Base-by-base conservation (phyloP, 2,797 vertebrate genomes). In the Thaleichthys pacificus region DNA sequence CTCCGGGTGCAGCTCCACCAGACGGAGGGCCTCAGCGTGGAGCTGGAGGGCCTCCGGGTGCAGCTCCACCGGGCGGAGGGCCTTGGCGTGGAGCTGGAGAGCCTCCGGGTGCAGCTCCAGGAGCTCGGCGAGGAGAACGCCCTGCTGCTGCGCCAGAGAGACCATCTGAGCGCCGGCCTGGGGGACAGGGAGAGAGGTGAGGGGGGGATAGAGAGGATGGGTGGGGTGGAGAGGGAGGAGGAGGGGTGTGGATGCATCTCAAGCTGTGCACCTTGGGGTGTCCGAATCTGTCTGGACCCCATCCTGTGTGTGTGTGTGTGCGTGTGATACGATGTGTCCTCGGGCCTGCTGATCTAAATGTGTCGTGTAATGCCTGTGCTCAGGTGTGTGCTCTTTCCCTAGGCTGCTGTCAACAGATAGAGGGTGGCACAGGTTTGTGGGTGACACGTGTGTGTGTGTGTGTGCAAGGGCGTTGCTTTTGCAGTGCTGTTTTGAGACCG, bases 111-210 rank as follows among this genome's bases (percentile, higher is more conserved):
- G 62, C 95, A 93, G 80, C 89, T 97, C 70, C 94, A 93, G 77
- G 92, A 92, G 76, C 92, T 95, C 2, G 85, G 85, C 0, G 94
- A 92, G 80, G 95, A 96, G 80, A 91, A 95, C 21, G 0, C 85
- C 0, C 61, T 83, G 4, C 79, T 95, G 19, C 75, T 84, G 17
- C 89, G 85, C 9, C 93, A 93, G 75, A 94, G 92, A 77, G 93
- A 95, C 61, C 90, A 89, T 11, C 84, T 93, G 28, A 83, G 91
- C 0, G 82, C 86, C 0, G 91, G 82, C 0, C 90, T 95, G 0
- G 91, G 90, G 5, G 94, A 95, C 35, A 85, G 90, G 21, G 95
- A 96, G 78, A 91, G 90, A 74, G 95, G 96, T 97, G 72, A 91
- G 91, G 2, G 14, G 4, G 32, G 12, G 32, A 14, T 7, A 1